phyloP scores from a whole-genome alignment of 2,888 invertebrate genomes.

The Leuctra nigra region DNA sequence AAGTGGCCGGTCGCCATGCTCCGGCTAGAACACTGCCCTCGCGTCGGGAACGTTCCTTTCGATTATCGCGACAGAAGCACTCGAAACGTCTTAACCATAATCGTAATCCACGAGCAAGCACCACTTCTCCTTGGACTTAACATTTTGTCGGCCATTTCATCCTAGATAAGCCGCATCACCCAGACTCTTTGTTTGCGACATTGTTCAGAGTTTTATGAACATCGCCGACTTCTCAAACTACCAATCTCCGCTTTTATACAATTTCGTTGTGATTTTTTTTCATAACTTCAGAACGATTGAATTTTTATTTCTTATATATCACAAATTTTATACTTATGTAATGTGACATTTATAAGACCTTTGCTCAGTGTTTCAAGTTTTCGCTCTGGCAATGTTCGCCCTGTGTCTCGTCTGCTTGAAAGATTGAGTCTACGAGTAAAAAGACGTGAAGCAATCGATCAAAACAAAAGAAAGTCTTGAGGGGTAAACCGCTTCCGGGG shows the following conservation, averaged over 20 bases:
- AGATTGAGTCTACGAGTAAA: conserved; percentile 19
- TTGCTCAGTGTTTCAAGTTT: conserved; percentile 4
- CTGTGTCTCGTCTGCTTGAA: conserved; percentile 16
- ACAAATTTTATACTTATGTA: conserved; percentile 13
- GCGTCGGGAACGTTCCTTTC: background rate
- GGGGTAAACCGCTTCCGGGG: conserved; percentile 18
- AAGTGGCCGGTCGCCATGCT: background rate
- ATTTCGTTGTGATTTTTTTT: background rate
- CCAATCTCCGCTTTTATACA: background rate
- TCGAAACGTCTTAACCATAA: conserved; percentile 16
- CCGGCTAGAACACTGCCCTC: background rate
- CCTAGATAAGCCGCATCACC: conserved; percentile 3
- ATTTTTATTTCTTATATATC: conserved; percentile 13
- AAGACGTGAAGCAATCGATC: conserved; percentile 23
- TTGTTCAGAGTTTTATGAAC: background rate
- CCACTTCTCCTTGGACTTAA: conserved; percentile 6
- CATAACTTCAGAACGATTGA: conserved; percentile 10
- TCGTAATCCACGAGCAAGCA: conserved; percentile 15
- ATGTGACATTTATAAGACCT: conserved; percentile 16
- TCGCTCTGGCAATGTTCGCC: conserved; percentile 10
- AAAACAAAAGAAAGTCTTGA: conserved; percentile 22
- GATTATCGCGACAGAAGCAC: conserved; percentile 3
- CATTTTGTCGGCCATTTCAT: conserved; percentile 2
- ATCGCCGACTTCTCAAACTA: background rate
- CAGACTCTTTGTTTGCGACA: background rate